Conservation (phyloP, 2,888 invertebrate species). For the Cyclophora punctaria region DNA sequence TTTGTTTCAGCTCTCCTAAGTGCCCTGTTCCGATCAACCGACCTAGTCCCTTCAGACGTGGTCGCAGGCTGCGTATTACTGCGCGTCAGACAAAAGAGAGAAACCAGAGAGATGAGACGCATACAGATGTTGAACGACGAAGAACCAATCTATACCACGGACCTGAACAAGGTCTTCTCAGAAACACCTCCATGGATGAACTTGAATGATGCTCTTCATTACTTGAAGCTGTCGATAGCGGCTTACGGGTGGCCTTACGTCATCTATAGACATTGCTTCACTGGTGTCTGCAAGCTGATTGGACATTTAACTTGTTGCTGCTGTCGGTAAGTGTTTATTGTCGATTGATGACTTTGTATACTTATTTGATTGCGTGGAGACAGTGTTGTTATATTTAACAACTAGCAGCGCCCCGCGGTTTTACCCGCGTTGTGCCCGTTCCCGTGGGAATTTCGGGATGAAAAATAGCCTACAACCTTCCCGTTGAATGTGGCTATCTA, state of each 20-base stretch:
- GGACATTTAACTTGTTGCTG: slow-evolving; percentile 83
- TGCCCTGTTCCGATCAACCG: slow-evolving; percentile 87
- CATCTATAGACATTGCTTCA: slow-evolving; percentile 83
- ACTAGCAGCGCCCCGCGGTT: no score
- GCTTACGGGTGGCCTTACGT: slow-evolving; percentile 94
- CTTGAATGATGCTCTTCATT: slow-evolving; percentile 83
- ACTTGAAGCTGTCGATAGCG: slow-evolving; percentile 85
- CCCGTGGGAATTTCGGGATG: no score
- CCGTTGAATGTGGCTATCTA: no score
- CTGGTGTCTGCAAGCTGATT: slow-evolving; percentile 83
- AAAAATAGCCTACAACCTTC: no score
- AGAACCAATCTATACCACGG: slow-evolving; percentile 79
- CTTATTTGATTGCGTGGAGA: no score
- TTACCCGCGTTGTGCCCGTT: no score
- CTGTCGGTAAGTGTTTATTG: slow-evolving; percentile 69
- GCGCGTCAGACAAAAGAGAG: slow-evolving; percentile 82
- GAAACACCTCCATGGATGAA: slow-evolving; percentile 87
- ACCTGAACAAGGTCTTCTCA: slow-evolving; percentile 77
- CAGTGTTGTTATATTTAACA: no score
- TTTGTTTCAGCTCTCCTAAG: slow-evolving; percentile 79
- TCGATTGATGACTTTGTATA: no score
- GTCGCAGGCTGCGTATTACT: slow-evolving; percentile 91
- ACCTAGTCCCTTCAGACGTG: slow-evolving; percentile 91
- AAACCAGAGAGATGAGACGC: slow-evolving; percentile 81
- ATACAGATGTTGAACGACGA: slow-evolving; percentile 78